Percentiles rank a stretch among this genome's conserved stretches.
phyloP scores from a whole-genome alignment of 2,888 invertebrate genomes.

The Idaea aversata region DNA sequence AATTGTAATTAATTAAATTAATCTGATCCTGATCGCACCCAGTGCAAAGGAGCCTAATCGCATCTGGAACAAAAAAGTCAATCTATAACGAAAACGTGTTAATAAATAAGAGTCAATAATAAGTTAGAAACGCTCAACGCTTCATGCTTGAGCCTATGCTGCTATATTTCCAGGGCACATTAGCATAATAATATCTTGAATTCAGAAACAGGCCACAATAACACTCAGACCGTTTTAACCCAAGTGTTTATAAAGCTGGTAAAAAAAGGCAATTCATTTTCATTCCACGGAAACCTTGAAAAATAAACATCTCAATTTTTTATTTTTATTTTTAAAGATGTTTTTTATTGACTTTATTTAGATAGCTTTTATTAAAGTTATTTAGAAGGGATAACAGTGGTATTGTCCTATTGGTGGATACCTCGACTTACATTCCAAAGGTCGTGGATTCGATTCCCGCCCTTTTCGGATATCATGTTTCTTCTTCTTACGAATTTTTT shows the following conservation, averaged over 20 bases:
- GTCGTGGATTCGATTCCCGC: too few species aligned
- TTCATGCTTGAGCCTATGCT: not conserved
- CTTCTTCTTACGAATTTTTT: too few species aligned
- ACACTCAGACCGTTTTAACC: slow-evolving; percentile 1
- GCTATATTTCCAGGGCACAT: not conserved
- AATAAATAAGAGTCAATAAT: not conserved
- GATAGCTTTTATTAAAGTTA: too few species aligned
- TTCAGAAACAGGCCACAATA: not conserved
- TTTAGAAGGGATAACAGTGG: too few species aligned
- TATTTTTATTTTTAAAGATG: not conserved
- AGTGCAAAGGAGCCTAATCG: too few species aligned
- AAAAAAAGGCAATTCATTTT: slow-evolving; percentile 1
- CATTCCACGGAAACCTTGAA: not conserved
- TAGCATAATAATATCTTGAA: slow-evolving; percentile 1
- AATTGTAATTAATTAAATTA: too few species aligned
- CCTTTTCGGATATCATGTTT: too few species aligned
- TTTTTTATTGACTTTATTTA: not conserved
- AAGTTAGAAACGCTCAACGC: not conserved
- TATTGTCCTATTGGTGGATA: too few species aligned
- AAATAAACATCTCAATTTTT: not conserved
- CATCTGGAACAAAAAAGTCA: too few species aligned
- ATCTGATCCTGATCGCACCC: too few species aligned
- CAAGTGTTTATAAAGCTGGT: not conserved
- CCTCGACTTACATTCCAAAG: too few species aligned
- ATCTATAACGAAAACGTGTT: too few species aligned